A percentile compares a stretch with the other conserved stretches of the same genome.
These are phyloP conservation scores for Pluvianellus socialis DNA, from an alignment of 2,113 vertebrate genomes.

Conservation along the genomic window DNA sequence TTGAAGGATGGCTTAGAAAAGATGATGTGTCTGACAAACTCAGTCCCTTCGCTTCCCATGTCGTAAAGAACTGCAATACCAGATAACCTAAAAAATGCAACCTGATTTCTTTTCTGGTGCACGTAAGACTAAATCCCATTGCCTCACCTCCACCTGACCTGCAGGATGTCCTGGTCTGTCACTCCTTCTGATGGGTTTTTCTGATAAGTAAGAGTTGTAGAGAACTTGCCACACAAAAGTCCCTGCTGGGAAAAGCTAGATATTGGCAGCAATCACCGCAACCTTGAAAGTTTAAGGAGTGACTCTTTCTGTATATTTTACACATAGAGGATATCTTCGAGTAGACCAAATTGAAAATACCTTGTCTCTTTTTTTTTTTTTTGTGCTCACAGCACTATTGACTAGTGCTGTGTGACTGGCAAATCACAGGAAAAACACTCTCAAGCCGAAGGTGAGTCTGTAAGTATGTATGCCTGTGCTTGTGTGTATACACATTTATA, in stretches of 20 bases:
- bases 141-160: neutral
- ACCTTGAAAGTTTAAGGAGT: neutral
- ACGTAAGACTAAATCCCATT: neutral
- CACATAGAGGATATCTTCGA: neutral
- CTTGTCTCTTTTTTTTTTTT: neutral
- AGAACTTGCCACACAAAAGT: neutral
- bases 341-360: neutral
- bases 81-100: neutral
- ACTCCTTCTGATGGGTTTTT: neutral
- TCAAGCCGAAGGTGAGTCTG: neutral
- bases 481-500: fast-evolving
- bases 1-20: neutral
- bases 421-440: neutral
- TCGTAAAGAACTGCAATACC: neutral
- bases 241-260: neutral
- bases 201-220: neutral
- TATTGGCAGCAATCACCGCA: neutral
- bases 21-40: neutral
- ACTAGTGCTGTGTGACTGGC: neutral
- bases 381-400: neutral
- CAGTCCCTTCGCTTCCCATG: neutral
- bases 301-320: neutral
- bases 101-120: neutral
- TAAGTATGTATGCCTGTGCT: neutral
- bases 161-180: neutral